Evolutionary conservation across 2,888 invertebrate genomes (phyloP).

Genomic region (Podotricha telesiphe): DNA sequence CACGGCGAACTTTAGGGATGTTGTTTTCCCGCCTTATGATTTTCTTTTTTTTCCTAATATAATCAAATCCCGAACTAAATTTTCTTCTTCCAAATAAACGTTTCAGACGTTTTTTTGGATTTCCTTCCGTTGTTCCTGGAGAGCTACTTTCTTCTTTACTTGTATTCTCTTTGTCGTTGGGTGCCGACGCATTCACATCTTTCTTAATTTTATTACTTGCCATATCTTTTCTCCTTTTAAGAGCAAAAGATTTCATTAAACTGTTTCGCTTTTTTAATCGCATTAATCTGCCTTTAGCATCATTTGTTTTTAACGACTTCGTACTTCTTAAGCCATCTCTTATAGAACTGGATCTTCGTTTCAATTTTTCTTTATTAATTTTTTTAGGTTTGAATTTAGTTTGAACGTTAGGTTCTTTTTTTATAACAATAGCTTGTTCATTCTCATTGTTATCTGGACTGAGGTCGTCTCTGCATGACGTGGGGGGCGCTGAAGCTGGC

Average conservation of each 20-base stretch:
- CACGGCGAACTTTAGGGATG: constrained; percentile 73
- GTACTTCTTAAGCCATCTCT: constrained; percentile 78
- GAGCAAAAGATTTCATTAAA: constrained; percentile 70
- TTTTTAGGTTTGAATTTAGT: constrained; percentile 73
- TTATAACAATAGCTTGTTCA: constrained; percentile 57
- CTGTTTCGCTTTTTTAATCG: constrained; percentile 79
- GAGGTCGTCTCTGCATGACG: constrained; percentile 82
- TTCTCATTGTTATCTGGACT: constrained; percentile 61
- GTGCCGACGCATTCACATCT: constrained; percentile 56
- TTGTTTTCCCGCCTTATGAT: constrained; percentile 83
- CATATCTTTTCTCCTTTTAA: constrained; percentile 73
- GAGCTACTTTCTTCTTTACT: constrained; percentile 65
- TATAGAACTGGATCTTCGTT: constrained; percentile 71
- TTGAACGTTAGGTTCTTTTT: constrained; percentile 65
- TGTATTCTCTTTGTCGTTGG: constrained; percentile 70
- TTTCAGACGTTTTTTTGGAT: constrained; percentile 83
- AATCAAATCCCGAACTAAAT: constrained; percentile 93
- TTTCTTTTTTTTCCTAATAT: constrained; percentile 94
- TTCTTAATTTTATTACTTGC: constrained; percentile 64
- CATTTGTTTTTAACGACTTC: constrained; percentile 74
- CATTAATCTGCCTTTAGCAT: constrained; percentile 73
- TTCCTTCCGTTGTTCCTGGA: constrained; percentile 61
- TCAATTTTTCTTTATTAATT: constrained; percentile 70
- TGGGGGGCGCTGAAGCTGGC: constrained; percentile 92
- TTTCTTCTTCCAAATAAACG: constrained; percentile 88